These are phyloP conservation scores for Harmothoe impar DNA, from an alignment of 2,888 invertebrate species.

Conservation along the genomic window DNA sequence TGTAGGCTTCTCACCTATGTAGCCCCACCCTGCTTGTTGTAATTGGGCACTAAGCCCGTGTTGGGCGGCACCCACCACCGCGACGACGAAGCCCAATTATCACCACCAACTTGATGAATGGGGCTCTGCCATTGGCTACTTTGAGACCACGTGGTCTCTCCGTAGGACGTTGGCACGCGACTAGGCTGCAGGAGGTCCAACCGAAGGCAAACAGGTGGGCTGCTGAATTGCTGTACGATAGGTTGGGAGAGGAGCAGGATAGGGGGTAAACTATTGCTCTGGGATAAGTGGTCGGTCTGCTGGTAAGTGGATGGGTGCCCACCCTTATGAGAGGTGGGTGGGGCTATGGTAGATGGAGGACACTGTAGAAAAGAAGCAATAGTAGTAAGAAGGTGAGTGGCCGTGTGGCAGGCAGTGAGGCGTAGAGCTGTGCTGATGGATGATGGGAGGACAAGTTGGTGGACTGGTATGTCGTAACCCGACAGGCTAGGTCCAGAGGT, in stretches of 20 bases:
- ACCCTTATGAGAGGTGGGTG: background rate
- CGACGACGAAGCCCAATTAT: constrained; percentile 9
- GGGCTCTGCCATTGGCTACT: background rate
- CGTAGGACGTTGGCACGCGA: too few relatives aligned
- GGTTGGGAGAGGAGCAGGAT: too few relatives aligned
- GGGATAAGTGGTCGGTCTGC: too few relatives aligned
- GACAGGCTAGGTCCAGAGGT: too few relatives aligned
- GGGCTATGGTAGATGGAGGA: background rate
- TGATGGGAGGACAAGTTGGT: too few relatives aligned
- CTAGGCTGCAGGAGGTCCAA: too few relatives aligned
- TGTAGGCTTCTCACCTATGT: background rate
- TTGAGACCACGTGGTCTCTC: background rate
- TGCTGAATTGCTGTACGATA: too few relatives aligned
- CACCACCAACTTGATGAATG: background rate
- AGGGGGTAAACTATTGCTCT: too few relatives aligned
- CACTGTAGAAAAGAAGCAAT: background rate
- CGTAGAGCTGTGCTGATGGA: too few relatives aligned
- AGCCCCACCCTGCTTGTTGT: background rate
- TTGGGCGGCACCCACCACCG: background rate
- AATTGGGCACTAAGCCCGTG: constrained; percentile 43
- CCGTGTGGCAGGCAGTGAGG: background rate
- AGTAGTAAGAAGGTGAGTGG: background rate
- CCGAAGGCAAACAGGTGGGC: too few relatives aligned
- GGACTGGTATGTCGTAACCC: too few relatives aligned
- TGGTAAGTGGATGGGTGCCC: background rate